Evolutionary conservation across 1,140 invertebrate species (phyloP).

Genomic region (Pentalonia nigronervosa): DNA sequence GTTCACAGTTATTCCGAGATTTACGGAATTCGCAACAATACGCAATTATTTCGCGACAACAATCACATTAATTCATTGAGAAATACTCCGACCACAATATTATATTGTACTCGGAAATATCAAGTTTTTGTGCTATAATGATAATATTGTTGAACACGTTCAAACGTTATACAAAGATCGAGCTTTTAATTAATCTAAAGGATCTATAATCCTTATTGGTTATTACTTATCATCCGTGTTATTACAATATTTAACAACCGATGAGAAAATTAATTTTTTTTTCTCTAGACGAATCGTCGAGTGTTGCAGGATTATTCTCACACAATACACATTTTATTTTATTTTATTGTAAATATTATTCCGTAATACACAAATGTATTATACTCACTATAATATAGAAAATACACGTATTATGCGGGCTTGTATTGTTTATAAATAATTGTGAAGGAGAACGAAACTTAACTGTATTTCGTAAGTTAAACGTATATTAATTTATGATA

Average conservation of each 20-base stretch:
- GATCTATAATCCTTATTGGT: background rate
- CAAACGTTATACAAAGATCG: background rate
- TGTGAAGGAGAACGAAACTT: background rate
- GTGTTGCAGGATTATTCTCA: background rate
- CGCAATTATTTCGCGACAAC: slow-evolving; percentile 10
- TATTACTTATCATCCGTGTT: too few relatives aligned
- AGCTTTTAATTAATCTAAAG: background rate
- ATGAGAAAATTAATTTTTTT: background rate
- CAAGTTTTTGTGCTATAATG: background rate
- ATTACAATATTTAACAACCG: background rate
- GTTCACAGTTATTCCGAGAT: background rate
- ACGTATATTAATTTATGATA: background rate
- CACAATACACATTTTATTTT: background rate
- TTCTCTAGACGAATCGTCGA: background rate
- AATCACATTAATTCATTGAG: background rate
- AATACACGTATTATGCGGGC: background rate
- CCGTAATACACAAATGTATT: background rate
- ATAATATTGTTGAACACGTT: background rate
- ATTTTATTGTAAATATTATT: background rate
- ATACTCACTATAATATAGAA: background rate
- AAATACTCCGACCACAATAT: background rate
- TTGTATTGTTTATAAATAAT: background rate
- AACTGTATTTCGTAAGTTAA: background rate
- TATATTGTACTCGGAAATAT: background rate
- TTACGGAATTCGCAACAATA: background rate